Conservation (phyloP, 2,113 vertebrate genomes). For the Rafetus swinhoei region DNA sequence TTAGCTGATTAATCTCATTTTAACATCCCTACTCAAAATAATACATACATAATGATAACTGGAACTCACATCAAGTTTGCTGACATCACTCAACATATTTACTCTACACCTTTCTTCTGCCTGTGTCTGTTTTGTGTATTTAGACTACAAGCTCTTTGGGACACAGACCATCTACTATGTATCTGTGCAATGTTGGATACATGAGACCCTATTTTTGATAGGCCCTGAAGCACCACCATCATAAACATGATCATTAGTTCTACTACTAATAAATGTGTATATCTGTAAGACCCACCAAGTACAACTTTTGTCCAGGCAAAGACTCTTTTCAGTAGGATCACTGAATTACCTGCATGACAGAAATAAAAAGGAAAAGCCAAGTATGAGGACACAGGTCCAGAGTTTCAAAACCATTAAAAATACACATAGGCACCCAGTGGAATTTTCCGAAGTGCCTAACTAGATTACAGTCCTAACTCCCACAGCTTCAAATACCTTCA, state of each 20-base stretch:
- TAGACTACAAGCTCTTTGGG: not conserved
- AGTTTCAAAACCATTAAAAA: slow-evolving; percentile 38
- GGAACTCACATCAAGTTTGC: not conserved
- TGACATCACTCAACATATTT: not conserved
- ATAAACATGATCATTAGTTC: not conserved
- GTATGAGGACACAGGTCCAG: slow-evolving; percentile 14
- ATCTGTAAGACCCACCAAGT: not conserved
- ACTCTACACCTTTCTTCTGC: not conserved
- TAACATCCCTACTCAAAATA: not conserved
- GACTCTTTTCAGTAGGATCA: slow-evolving; percentile 31
- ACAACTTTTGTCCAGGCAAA: slow-evolving; percentile 9
- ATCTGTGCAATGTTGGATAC: not conserved
- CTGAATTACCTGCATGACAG: not conserved
- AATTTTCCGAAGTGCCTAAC: slow-evolving; percentile 36
- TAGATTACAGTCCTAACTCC: slow-evolving; percentile 18
- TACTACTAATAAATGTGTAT: not conserved
- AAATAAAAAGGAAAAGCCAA: slow-evolving; percentile 20
- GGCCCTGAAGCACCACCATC: not conserved
- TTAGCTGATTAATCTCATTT: no score
- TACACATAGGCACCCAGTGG: not conserved
- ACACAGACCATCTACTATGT: not conserved
- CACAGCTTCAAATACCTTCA: slow-evolving; percentile 49
- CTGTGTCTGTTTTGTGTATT: not conserved
- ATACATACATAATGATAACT: not conserved
- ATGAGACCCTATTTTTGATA: not conserved